A percentile compares a stretch with the other conserved stretches of the same genome.
These are phyloP conservation scores for Habroteleia sp. DNA, from an alignment of 2,888 invertebrate genomes.

Conservation along the genomic window DNA sequence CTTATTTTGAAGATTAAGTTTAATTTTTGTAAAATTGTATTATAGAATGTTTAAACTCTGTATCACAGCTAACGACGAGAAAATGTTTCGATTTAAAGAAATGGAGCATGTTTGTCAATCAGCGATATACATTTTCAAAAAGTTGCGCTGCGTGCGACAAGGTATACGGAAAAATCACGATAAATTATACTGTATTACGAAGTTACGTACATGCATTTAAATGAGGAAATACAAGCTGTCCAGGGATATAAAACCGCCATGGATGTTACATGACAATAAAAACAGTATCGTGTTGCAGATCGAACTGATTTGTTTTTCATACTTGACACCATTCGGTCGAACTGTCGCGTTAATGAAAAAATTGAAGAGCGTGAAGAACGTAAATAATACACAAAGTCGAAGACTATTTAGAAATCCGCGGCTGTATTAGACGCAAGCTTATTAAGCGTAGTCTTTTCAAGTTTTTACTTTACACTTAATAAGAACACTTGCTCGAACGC, in stretches of 20 bases:
- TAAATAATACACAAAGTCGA: slow-evolving; percentile 8
- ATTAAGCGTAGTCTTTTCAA: slow-evolving; percentile 47
- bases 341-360: slow-evolving; percentile 22
- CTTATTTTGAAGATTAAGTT: too few relatives aligned
- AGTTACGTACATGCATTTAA: too few relatives aligned
- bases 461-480: slow-evolving; percentile 28
- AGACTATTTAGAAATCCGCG: slow-evolving; percentile 30
- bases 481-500: slow-evolving; percentile 31
- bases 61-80: too few relatives aligned
- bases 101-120: too few relatives aligned
- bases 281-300: slow-evolving; percentile 25
- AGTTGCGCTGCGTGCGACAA: too few relatives aligned
- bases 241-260: slow-evolving; percentile 2
- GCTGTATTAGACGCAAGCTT: slow-evolving; percentile 37
- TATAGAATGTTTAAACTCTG: too few relatives aligned
- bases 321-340: slow-evolving; percentile 43
- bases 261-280: slow-evolving; percentile 25
- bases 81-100: too few relatives aligned
- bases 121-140: too few relatives aligned
- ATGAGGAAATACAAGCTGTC: neutral
- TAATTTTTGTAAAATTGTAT: too few relatives aligned
- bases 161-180: too few relatives aligned
- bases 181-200: too few relatives aligned
- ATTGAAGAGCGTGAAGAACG: slow-evolving; percentile 21
- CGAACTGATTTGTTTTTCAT: slow-evolving; percentile 27